phyloP scores from a whole-genome alignment of 1,140 invertebrate species.

The Neotoxoptera formosana region DNA sequence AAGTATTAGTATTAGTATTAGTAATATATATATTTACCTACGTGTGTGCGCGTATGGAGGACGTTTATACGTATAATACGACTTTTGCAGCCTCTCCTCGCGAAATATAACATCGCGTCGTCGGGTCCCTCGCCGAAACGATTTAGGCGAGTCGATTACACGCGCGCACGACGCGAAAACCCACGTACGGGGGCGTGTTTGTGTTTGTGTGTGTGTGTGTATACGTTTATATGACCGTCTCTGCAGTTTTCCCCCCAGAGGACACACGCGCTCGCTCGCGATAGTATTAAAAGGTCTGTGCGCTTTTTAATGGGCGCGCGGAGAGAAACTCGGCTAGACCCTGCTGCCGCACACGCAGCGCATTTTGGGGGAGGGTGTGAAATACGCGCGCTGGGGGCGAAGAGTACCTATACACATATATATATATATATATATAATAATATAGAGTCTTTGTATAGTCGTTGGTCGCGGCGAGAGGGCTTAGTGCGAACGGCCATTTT shows the following conservation, averaged over 20 bases:
- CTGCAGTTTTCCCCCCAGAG: neutral
- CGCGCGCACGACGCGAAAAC: neutral
- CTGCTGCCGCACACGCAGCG: too few species aligned
- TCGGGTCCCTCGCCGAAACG: neutral
- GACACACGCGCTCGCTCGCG: neutral
- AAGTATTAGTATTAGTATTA: neutral
- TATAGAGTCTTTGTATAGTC: neutral
- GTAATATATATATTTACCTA: neutral
- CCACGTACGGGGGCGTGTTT: neutral
- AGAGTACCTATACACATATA: neutral
- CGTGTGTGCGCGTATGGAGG: neutral
- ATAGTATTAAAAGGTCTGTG: conserved; percentile 36
- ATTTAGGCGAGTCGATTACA: neutral
- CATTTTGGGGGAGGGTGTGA: neutral
- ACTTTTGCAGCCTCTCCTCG: neutral
- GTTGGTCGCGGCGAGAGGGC: neutral
- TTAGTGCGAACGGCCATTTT: conserved; percentile 41
- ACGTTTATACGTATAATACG: neutral
- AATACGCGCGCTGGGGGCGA: neutral
- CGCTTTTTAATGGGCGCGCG: neutral
- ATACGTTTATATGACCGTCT: neutral
- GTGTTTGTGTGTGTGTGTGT: too few species aligned
- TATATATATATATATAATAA: too few species aligned
- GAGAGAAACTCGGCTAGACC: neutral
- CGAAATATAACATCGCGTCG: neutral